Conservation (phyloP, 2,113 vertebrate species). For the Prinia subflava region DNA sequence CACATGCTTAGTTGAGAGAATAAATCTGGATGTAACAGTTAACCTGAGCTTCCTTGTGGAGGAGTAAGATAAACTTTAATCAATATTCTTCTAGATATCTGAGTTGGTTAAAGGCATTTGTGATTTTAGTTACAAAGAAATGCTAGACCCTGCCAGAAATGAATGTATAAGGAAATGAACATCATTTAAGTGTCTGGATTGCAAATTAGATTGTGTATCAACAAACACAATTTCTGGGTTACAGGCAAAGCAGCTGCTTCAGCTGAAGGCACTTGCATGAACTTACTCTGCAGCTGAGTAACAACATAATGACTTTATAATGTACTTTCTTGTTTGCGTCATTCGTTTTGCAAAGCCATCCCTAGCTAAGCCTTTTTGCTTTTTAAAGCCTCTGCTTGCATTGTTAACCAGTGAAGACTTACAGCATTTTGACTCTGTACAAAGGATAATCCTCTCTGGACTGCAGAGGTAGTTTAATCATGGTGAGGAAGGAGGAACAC, state of each 20-base stretch:
- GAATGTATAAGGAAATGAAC: not conserved
- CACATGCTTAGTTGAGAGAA: not conserved
- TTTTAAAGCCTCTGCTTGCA: not conserved
- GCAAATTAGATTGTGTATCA: not conserved
- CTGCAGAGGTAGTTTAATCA: not conserved
- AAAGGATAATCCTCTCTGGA: not conserved
- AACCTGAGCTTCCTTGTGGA: not conserved
- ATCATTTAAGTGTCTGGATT: not conserved
- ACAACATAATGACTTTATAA: not conserved
- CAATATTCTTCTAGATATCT: not conserved
- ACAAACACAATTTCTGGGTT: not conserved
- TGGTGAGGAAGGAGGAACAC: not conserved
- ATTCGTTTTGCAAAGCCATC: not conserved
- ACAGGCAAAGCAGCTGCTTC: not conserved
- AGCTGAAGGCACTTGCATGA: not conserved
- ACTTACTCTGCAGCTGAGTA: not conserved
- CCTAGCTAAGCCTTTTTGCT: not conserved
- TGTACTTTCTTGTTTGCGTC: not conserved
- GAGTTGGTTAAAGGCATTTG: not conserved
- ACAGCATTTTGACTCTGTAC: not conserved
- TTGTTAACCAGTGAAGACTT: not conserved
- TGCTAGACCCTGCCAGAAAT: not conserved
- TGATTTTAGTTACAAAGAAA: not conserved
- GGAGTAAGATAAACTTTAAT: not conserved
- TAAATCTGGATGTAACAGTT: not conserved